Conservation (phyloP, 2,888 invertebrate species). For the Xanthostigma xanthostigma region DNA sequence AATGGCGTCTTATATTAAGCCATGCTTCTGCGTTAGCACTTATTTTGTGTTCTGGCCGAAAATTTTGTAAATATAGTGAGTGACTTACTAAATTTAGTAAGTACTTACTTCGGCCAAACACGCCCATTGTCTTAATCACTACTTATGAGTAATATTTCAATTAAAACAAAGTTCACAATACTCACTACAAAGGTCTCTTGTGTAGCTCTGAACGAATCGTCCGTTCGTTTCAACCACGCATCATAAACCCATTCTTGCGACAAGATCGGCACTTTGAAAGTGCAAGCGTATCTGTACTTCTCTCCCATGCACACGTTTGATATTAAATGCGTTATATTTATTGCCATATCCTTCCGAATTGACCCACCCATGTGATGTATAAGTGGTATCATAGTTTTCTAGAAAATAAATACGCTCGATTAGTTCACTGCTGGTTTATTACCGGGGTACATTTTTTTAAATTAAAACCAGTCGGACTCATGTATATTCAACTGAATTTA, state of each 20-base stretch:
- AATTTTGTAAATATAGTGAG: too few relatives aligned
- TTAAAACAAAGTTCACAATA: constrained; percentile 8
- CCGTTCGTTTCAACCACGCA: constrained; percentile 70
- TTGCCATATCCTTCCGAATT: constrained; percentile 78
- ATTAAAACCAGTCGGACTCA: too few relatives aligned
- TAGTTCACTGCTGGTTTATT: too few relatives aligned
- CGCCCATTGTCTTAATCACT: too few relatives aligned
- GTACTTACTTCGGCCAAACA: too few relatives aligned
- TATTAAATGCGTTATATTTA: constrained; percentile 84
- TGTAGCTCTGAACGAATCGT: constrained; percentile 52
- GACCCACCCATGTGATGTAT: constrained; percentile 96
- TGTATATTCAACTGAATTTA: too few relatives aligned
- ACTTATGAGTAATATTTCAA: not conserved
- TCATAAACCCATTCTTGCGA: constrained; percentile 75
- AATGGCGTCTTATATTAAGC: too few relatives aligned
- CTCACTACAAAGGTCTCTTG: constrained; percentile 52
- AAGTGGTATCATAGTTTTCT: constrained; percentile 75
- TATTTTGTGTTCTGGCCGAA: too few relatives aligned
- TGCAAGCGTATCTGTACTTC: constrained; percentile 87
- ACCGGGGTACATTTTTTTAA: too few relatives aligned
- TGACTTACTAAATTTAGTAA: too few relatives aligned
- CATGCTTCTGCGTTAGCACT: too few relatives aligned
- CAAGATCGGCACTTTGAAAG: constrained; percentile 79
- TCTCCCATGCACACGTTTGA: constrained; percentile 79
- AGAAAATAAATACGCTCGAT: constrained; percentile 18